phyloP scores from a whole-genome alignment of 2,797 vertebrate genomes.

The Parambassis ranga region DNA sequence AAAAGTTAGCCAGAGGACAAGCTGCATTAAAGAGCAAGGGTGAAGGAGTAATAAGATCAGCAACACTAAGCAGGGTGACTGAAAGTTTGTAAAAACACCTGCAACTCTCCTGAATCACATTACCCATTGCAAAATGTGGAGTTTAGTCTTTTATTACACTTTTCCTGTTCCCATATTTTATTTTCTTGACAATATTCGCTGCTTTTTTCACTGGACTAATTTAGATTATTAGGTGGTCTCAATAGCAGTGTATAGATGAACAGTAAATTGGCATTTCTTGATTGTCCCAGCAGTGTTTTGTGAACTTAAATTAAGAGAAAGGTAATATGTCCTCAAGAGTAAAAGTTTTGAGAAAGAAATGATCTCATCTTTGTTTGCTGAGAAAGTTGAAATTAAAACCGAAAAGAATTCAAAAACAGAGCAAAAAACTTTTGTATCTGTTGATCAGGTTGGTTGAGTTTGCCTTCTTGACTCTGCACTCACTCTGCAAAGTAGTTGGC shows the following conservation, averaged over 20 bases:
- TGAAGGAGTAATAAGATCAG: slow-evolving; percentile 13
- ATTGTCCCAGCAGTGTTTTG: too few species aligned
- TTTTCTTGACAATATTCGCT: too few species aligned
- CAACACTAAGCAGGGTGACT: slow-evolving; percentile 3
- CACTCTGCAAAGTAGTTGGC: slow-evolving; percentile 43
- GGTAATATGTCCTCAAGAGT: too few species aligned
- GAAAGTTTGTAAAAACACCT: background rate
- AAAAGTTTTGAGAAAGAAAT: too few species aligned
- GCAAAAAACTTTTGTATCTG: too few species aligned
- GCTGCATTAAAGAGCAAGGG: slow-evolving; percentile 22
- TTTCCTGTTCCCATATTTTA: background rate
- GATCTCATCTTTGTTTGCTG: too few species aligned
- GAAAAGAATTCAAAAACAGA: too few species aligned
- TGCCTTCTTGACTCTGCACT: slow-evolving; percentile 60
- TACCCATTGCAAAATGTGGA: background rate
- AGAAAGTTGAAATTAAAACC: too few species aligned
- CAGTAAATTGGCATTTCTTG: too few species aligned
- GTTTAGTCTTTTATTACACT: background rate
- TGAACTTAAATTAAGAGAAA: too few species aligned
- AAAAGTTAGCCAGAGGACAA: slow-evolving; percentile 41
- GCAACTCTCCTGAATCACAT: slow-evolving; percentile 2
- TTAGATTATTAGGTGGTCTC: too few species aligned
- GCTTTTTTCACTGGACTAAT: background rate
- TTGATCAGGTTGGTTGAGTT: slow-evolving; percentile 59
- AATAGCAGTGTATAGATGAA: too few species aligned